These are phyloP conservation scores for Eledone cirrhosa DNA, from an alignment of 2,888 invertebrate species.

Conservation along the genomic window DNA sequence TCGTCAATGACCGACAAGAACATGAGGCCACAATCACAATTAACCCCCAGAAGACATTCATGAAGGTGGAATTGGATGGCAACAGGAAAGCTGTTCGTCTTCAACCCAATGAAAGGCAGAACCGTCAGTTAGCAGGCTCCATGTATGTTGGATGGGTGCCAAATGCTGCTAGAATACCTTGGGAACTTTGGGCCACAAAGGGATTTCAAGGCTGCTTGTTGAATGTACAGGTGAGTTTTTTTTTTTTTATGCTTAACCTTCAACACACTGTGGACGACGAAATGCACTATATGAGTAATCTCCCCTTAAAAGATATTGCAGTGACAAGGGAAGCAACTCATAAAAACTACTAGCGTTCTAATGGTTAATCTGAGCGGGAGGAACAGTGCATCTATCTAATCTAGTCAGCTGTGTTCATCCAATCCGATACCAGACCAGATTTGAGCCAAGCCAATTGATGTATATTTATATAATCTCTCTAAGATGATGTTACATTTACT, in stretches of 20 bases:
- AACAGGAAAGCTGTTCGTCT: slow-evolving; percentile 37
- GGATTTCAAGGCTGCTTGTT: slow-evolving; percentile 62
- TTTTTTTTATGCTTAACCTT: neutral
- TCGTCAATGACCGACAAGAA: slow-evolving; percentile 56
- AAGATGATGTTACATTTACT: too few species aligned
- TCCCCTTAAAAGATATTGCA: too few species aligned
- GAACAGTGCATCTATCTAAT: too few species aligned
- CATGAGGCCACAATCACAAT: slow-evolving; percentile 48
- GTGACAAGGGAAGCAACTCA: too few species aligned
- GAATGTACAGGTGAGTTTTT: slow-evolving; percentile 47
- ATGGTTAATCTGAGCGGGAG: too few species aligned
- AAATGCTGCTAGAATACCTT: slow-evolving; percentile 49
- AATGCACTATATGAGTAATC: too few species aligned
- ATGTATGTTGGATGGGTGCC: slow-evolving; percentile 53
- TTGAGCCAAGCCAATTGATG: too few species aligned
- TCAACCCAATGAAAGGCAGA: slow-evolving; percentile 24
- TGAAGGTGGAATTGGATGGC: slow-evolving; percentile 48
- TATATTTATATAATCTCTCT: too few species aligned
- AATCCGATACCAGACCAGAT: too few species aligned
- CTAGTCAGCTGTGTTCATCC: too few species aligned
- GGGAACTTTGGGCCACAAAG: slow-evolving; percentile 59
- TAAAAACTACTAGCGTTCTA: too few species aligned
- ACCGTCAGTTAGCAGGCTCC: slow-evolving; percentile 28
- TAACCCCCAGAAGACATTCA: slow-evolving; percentile 33
- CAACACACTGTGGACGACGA: too few species aligned